Percentiles rank a stretch among this genome's conserved stretches.
These are phyloP conservation scores for Novumbra hubbsi DNA, from an alignment of 2,797 vertebrate genomes.

Conservation along the genomic window DNA sequence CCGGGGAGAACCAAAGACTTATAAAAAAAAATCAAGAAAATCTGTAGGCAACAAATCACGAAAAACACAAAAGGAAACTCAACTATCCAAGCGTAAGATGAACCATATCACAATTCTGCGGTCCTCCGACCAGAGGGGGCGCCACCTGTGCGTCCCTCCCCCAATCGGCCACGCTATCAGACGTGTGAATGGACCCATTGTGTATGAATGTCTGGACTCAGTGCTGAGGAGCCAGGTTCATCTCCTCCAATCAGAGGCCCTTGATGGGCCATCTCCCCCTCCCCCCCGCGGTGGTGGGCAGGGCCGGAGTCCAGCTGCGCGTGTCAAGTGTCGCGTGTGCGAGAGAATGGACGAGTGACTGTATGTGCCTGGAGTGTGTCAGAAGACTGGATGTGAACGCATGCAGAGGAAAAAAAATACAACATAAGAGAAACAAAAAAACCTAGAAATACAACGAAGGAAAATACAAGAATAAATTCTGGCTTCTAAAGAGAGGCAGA, in stretches of 20 bases:
- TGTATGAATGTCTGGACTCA: conserved; percentile 92
- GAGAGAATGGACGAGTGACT: conserved; percentile 77
- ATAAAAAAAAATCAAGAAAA: conserved; percentile 79
- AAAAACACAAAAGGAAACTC: conserved; percentile 53
- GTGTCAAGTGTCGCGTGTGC: conserved; percentile 66
- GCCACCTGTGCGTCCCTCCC: conserved; percentile 65
- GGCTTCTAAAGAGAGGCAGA: conserved; percentile 84
- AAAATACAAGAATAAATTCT: conserved; percentile 70
- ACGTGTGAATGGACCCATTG: conserved; percentile 89
- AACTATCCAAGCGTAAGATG: conserved; percentile 67
- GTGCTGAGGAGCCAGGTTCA: conserved; percentile 85
- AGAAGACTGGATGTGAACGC: conserved; percentile 87
- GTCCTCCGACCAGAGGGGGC: conserved; percentile 80
- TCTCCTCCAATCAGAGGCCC: conserved; percentile 77
- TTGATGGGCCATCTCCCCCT: conserved; percentile 56
- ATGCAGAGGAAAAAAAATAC: conserved; percentile 75
- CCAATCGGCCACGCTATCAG: conserved; percentile 87
- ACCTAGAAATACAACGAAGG: conserved; percentile 57
- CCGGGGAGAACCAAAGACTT: conserved; percentile 75
- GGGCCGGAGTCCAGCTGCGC: conserved; percentile 83
- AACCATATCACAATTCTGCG: conserved; percentile 84
- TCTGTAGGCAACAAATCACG: conserved; percentile 69
- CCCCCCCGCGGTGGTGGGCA: conserved; percentile 72
- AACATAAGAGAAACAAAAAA: conserved; percentile 64
- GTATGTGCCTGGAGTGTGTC: conserved; percentile 69